A percentile compares a stretch with the other conserved stretches of the same genome.
These are phyloP conservation scores for Thymelicus lineola DNA, from an alignment of 2,888 invertebrate species.

Conservation along the genomic window DNA sequence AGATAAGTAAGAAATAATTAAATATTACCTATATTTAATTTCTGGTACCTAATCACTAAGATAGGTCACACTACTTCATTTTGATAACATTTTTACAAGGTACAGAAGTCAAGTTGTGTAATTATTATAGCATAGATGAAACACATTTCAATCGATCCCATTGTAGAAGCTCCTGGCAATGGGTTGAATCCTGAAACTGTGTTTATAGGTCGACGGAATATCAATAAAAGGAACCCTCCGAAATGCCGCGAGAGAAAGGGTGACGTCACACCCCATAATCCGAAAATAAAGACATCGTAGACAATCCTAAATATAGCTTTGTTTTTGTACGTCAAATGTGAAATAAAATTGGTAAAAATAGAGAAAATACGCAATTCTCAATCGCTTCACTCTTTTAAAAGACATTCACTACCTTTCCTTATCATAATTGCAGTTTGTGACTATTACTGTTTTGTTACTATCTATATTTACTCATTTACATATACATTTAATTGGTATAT, in stretches of 20 bases:
- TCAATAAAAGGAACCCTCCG: constrained; percentile 60
- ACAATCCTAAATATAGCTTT: constrained; percentile 38
- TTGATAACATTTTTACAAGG: background rate
- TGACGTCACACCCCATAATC: constrained; percentile 48
- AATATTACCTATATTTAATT: no score
- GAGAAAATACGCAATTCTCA: no score
- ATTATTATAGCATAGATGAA: background rate
- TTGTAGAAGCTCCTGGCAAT: constrained; percentile 9
- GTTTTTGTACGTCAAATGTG: background rate
- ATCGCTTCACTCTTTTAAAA: no score
- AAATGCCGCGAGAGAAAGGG: constrained; percentile 50
- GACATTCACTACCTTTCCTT: no score
- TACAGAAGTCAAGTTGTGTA: background rate
- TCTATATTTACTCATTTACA: no score
- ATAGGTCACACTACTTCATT: background rate
- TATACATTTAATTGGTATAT: no score
- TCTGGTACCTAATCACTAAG: background rate
- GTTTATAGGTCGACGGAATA: constrained; percentile 79
- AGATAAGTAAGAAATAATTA: no score
- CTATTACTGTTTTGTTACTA: no score
- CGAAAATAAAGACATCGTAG: constrained; percentile 46
- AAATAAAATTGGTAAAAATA: no score
- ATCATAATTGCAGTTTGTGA: no score
- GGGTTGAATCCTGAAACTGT: constrained; percentile 55
- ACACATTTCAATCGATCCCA: constrained; percentile 10